Base-by-base conservation (phyloP, 64 coral and sea anemone species). In the Trachythela sp. region DNA sequence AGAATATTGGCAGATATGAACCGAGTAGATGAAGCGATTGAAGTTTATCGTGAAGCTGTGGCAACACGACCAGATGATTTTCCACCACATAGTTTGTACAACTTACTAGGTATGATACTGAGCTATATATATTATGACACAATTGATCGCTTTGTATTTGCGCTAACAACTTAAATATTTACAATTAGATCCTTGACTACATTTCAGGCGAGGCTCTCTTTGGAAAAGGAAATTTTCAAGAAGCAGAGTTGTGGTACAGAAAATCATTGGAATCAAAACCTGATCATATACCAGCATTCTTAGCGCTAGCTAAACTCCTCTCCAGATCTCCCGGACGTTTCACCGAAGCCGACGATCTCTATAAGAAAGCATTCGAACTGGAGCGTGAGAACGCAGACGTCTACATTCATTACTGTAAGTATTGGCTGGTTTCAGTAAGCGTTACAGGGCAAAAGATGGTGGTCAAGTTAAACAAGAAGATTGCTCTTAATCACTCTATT, bases 381-480 rank as follows among this genome's bases (percentile, higher is more conserved):
- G 75, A 80, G 20, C 4, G 33, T 9, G 20, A 80, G 13, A 80
- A 80, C 75, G 37, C 75, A 35, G 75, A 80, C 75, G 34, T 80
- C 27, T 80, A 80, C 33, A 80, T 80, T 35, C 75, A 80, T 38
- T 80, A 80, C 20, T 35, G 75, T 80, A 80, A 80, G 75, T 64
- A 64, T 26, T 20, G 14, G 26, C 1, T 8, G 26, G 4, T 64
- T 27, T 20, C 56, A 64, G 42, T n/a, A n/a, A n/a, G n/a, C n/a
- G n/a, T n/a, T n/a, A n/a, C n/a, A n/a, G n/a, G n/a, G n/a, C n/a
- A n/a, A n/a, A n/a, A n/a, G n/a, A n/a, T n/a, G 8, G 49, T 20
- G 49, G 49, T 11, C 49, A 52, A 52, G 49, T 52, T 52, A 15
- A 15, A 20, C 49, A 52, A 15, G 13, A 20, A 15, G 49, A 15